Percentiles rank a stretch among this genome's conserved stretches.
Evolutionary conservation across 1,140 invertebrate species (phyloP).

Genomic region (Acyrthosiphon pisum): DNA sequence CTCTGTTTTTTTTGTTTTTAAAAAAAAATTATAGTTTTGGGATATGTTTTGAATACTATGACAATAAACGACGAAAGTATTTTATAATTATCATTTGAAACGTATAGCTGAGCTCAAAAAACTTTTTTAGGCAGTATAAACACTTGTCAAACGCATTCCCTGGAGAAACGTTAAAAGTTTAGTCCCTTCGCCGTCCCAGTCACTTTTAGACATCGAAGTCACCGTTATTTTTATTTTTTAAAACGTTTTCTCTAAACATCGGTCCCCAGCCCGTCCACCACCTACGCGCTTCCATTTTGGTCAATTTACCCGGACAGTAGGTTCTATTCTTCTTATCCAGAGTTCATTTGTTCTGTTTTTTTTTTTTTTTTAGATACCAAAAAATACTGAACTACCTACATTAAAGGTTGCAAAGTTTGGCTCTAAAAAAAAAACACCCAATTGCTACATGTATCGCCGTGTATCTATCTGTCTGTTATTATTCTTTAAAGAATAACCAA

Average conservation of each 20-base stretch:
- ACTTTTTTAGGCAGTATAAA: background rate
- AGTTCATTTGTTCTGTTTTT: background rate
- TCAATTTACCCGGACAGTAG: background rate
- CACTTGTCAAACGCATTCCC: conserved; percentile 37
- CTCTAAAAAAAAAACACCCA: background rate
- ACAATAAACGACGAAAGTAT: background rate
- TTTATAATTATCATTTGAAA: background rate
- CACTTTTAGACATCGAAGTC: background rate
- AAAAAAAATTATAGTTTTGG: no score
- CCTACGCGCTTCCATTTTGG: background rate
- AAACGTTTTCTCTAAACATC: background rate
- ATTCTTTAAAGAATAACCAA: background rate
- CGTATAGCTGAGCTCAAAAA: background rate
- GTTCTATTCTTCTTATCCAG: background rate
- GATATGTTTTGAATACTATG: background rate
- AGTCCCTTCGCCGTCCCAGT: background rate
- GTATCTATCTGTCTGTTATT: background rate
- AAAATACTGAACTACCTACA: background rate
- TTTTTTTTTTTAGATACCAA: background rate
- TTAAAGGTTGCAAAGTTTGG: background rate
- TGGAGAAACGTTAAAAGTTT: conserved; percentile 1
- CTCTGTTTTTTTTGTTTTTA: no score
- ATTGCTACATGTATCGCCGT: background rate
- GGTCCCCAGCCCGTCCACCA: background rate
- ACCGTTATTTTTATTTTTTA: background rate